Evolutionary conservation across 2,888 invertebrate species (phyloP).

Genomic region (Tachystola acroxantha): DNA sequence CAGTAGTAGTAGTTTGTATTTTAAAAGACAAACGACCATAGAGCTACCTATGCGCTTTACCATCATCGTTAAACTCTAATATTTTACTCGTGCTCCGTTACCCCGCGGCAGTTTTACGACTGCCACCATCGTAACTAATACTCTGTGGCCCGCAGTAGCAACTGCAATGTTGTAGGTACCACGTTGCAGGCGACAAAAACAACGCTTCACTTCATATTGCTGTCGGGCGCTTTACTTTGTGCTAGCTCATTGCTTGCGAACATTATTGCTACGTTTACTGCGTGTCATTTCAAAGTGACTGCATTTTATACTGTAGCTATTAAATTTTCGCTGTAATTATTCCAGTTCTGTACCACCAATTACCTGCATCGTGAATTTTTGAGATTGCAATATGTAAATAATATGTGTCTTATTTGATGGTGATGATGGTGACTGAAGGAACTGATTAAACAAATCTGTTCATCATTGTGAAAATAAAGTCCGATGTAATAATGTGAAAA

Average conservation of each 20-base stretch:
- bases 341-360: no score
- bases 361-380: no score
- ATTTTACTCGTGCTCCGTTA: conserved; percentile 6
- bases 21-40: background rate
- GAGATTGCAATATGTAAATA: no score
- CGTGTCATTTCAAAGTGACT: background rate
- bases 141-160: conserved; percentile 25
- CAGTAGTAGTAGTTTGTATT: background rate
- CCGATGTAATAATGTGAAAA: no score
- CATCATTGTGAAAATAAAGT: no score
- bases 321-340: conserved; percentile 5
- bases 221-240: conserved; percentile 22
- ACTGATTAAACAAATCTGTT: no score
- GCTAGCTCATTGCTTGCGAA: background rate
- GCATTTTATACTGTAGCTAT: background rate
- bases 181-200: conserved; percentile 32
- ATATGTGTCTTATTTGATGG: no score
- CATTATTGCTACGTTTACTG: background rate
- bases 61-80: conserved; percentile 10
- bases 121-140: conserved; percentile 30
- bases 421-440: no score
- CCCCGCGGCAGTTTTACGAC: conserved; percentile 9
- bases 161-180: conserved; percentile 27
- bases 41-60: background rate
- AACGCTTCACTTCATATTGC: conserved; percentile 28